Percentiles rank a stretch among this genome's conserved stretches.
Evolutionary conservation across 2,113 vertebrate genomes (phyloP).

Genomic region (Psilopsiagon aymara): DNA sequence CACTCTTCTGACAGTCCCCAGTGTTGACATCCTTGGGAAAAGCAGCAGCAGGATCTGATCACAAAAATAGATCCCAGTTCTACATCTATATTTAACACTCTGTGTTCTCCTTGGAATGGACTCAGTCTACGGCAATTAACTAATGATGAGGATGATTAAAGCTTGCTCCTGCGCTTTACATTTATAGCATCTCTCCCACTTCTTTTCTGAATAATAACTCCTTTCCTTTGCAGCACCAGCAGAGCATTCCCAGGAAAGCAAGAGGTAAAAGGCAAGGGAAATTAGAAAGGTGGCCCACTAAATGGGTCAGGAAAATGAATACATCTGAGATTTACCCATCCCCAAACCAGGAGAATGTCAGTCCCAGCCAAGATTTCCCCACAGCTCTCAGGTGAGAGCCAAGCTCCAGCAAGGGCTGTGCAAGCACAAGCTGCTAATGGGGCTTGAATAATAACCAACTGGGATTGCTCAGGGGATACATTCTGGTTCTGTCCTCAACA

Average conservation of each 20-base stretch:
- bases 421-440: neutral
- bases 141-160: slow-evolving; percentile 60
- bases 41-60: neutral
- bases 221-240: neutral
- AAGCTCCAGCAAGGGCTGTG: neutral
- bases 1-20: neutral
- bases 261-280: neutral
- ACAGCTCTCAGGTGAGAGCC: neutral
- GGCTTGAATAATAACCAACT: neutral
- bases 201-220: slow-evolving; percentile 25
- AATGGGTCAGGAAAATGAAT: neutral
- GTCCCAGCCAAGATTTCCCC: neutral
- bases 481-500: neutral
- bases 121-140: slow-evolving; percentile 32
- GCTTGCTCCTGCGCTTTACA: neutral
- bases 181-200: slow-evolving; percentile 34
- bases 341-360: neutral
- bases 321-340: neutral
- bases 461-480: neutral
- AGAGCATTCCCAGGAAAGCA: neutral
- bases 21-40: neutral
- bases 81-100: slow-evolving; percentile 45
- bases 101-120: slow-evolving; percentile 30
- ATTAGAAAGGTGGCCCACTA: neutral
- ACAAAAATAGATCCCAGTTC: neutral